A percentile compares a stretch with the other conserved stretches of the same genome.
Evolutionary conservation across 2,113 vertebrate species (phyloP).

Genomic region (Chloropsis cyanopogon): DNA sequence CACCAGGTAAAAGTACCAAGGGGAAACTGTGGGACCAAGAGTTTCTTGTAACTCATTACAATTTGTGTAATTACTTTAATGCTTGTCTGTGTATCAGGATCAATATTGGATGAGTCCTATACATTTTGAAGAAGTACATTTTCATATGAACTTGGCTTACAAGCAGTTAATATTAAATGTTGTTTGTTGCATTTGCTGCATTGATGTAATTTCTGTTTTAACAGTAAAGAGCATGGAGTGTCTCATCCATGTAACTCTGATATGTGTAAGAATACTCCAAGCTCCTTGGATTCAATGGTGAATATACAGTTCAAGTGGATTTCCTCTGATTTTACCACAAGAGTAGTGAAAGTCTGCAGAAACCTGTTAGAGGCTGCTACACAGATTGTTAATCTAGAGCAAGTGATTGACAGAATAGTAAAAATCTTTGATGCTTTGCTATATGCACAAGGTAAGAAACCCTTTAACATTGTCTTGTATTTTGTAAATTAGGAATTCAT

Average conservation of each 20-base stretch:
- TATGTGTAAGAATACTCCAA: background rate
- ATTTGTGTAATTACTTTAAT: background rate
- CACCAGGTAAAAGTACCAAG: slow-evolving; percentile 51
- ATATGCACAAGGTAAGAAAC: slow-evolving; percentile 83
- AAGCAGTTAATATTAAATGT: background rate
- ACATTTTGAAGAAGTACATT: background rate
- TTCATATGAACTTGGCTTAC: background rate
- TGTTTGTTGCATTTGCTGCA: slow-evolving; percentile 6
- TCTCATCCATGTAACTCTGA: background rate
- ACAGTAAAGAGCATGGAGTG: slow-evolving; percentile 46
- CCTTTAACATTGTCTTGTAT: background rate
- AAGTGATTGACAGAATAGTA: slow-evolving; percentile 73
- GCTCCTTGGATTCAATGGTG: background rate
- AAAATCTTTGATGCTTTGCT: slow-evolving; percentile 85
- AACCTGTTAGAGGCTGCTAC: slow-evolving; percentile 74
- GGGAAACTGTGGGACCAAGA: background rate
- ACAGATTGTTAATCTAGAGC: slow-evolving; percentile 51
- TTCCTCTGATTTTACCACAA: slow-evolving; percentile 69
- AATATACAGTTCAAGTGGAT: slow-evolving; percentile 73
- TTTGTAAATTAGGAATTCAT: background rate
- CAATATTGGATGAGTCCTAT: background rate
- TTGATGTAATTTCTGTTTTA: slow-evolving; percentile 30
- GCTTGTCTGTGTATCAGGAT: background rate
- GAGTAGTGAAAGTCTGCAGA: slow-evolving; percentile 78
- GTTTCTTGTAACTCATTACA: background rate